phyloP scores from a whole-genome alignment of 2,797 vertebrate species.

The Micrastur ruficollis region DNA sequence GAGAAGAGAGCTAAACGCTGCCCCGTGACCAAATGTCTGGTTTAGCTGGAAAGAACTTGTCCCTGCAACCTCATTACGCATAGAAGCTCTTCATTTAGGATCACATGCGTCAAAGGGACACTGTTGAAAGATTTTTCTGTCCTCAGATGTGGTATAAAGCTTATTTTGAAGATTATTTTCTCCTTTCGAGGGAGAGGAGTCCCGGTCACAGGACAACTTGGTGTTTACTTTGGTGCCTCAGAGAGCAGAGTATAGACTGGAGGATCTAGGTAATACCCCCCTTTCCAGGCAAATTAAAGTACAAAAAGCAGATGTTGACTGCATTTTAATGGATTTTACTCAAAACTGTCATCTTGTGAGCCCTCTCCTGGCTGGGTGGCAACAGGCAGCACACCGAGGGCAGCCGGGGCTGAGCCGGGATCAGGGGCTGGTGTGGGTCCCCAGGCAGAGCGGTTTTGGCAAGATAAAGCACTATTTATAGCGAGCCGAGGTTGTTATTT shows the following conservation, averaged over 20 bases:
- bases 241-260: background rate
- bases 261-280: background rate
- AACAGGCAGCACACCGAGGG: background rate
- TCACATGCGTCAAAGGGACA: background rate
- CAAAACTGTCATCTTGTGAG: background rate
- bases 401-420: background rate
- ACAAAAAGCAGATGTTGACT: background rate
- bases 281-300: background rate
- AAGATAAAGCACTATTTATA: conserved; percentile 33
- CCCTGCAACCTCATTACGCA: background rate
- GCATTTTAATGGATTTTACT: background rate
- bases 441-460: conserved; percentile 10
- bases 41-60: background rate
- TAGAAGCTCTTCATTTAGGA: background rate
- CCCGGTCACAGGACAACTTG: background rate
- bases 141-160: background rate
- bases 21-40: background rate
- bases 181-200: background rate
- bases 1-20: background rate
- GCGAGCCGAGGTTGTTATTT: background rate
- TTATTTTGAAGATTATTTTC: background rate
- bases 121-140: background rate
- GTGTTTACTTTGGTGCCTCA: background rate
- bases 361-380: background rate
- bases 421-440: background rate